Evolutionary conservation across 1,140 invertebrate genomes (phyloP), one percentile per base, ranked within the genome.

Genomic region (Caenorhabditis tropicalis): DNA sequence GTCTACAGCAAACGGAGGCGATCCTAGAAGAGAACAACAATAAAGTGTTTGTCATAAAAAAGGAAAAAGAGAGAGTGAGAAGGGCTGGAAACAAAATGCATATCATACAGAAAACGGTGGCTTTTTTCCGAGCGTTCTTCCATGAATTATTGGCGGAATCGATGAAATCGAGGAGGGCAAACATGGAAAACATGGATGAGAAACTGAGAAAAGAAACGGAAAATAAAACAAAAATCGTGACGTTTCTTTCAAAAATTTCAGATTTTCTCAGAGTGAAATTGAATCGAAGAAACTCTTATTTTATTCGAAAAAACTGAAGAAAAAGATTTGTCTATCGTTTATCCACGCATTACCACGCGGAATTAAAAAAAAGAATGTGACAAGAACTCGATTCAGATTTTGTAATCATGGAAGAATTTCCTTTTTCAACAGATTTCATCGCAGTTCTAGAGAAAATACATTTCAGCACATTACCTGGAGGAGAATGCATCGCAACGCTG

Each of bases 1-100:
- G 65, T 74, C 65, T 43, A 74, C 36, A n/a, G 65, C 65, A 43
- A 74, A 43, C 3, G 65, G 65, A 39, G 65, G 65, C 65, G 65
- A 74, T 74, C 65, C 65, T 74, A 36, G 21, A 74, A 16, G 36
- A 74, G 65, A 74, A 74, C 33, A 74, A 74, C 29, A 39, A 43
- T 31, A 74, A 74, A 74, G 36, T 74, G 65, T 74, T 43, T 74
- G 65, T 31, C 36, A 19, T 39, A 12, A 74, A 74, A 74, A 43
- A 24, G 15, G 7, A 46, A 16, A 31, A 7, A 33, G 5, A n/a
- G n/a, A n/a, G n/a, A n/a, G n/a, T n/a, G n/a, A 15, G 58, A 5
- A n/a, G 53, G 53, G 58, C 29, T 33, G 58, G 65, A 43, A 39
- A 74, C 36, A 46, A 43, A 74, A 74, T 70, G 31, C 60, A 36